Evolutionary conservation across 2,113 vertebrate species (phyloP).

Genomic region (Notothenia coriiceps): DNA sequence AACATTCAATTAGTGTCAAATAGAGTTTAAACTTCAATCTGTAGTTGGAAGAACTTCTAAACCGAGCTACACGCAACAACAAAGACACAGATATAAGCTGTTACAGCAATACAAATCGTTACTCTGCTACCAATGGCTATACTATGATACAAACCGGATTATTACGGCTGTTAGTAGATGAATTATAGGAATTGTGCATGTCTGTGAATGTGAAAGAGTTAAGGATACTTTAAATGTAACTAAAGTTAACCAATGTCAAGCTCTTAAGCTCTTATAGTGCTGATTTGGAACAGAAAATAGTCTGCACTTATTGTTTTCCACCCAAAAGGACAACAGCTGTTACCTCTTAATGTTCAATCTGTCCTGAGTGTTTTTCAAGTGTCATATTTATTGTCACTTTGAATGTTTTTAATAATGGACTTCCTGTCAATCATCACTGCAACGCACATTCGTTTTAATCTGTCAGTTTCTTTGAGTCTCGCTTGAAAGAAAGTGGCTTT

Average conservation of each 20-base stretch:
- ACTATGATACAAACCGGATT: neutral
- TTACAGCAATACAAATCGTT: neutral
- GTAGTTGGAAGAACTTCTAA: too few relatives aligned
- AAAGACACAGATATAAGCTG: neutral
- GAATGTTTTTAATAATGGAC: neutral
- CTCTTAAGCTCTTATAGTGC: neutral
- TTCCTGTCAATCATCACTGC: conserved; percentile 10
- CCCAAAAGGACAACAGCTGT: neutral
- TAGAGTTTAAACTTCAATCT: too few relatives aligned
- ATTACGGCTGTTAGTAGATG: neutral
- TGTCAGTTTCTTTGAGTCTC: conserved; percentile 8
- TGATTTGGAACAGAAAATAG: neutral
- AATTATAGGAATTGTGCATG: conserved; percentile 8
- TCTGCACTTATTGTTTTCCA: neutral
- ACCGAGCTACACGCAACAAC: neutral
- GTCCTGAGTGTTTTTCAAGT: neutral
- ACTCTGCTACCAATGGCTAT: neutral
- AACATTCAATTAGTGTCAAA: neutral
- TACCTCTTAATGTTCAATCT: neutral
- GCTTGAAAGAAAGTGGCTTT: conserved; percentile 13
- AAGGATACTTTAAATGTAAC: neutral
- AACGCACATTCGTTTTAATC: conserved; percentile 4
- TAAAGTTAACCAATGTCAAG: neutral
- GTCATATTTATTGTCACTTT: neutral
- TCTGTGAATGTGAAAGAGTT: conserved; percentile 9